Percentiles rank a stretch among this genome's conserved stretches.
Evolutionary conservation across 2,797 vertebrate genomes (phyloP).

Genomic region (Anguilla marmorata): DNA sequence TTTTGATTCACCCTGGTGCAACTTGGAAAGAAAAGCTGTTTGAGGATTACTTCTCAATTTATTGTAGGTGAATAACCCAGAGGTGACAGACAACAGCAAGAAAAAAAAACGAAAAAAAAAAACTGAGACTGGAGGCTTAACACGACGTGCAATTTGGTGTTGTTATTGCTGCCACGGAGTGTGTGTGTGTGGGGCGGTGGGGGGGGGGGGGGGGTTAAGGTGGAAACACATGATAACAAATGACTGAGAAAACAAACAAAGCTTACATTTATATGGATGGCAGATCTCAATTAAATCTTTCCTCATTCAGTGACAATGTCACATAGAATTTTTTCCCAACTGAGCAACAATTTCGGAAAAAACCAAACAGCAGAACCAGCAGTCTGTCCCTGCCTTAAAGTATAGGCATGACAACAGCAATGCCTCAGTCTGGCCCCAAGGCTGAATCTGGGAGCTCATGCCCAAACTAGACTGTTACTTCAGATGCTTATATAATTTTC

Average conservation of each 20-base stretch:
- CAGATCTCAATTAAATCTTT: neutral
- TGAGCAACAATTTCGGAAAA: neutral
- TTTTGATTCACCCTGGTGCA: neutral
- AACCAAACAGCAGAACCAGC: neutral
- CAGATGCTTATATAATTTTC: neutral
- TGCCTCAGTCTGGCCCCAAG: neutral
- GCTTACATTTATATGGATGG: neutral
- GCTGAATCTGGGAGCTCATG: neutral
- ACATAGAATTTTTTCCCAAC: neutral
- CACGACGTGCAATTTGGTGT: neutral
- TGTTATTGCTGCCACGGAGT: neutral
- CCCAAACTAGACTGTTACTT: neutral
- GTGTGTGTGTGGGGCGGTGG: neutral
- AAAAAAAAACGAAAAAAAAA: too few species aligned
- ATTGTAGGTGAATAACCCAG: neutral
- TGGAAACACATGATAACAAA: neutral
- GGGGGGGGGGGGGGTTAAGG: neutral
- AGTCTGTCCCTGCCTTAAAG: neutral
- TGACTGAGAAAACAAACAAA: neutral
- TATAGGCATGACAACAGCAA: neutral
- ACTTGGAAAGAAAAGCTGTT: neutral
- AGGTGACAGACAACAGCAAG: neutral
- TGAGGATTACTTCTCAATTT: slow-evolving; percentile 1
- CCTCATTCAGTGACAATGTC: neutral
- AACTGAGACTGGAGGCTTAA: neutral